Evolutionary conservation across 2,113 vertebrate genomes (phyloP), one percentile per base, ranked within the genome.

Genomic region (Cheilinus undulatus): DNA sequence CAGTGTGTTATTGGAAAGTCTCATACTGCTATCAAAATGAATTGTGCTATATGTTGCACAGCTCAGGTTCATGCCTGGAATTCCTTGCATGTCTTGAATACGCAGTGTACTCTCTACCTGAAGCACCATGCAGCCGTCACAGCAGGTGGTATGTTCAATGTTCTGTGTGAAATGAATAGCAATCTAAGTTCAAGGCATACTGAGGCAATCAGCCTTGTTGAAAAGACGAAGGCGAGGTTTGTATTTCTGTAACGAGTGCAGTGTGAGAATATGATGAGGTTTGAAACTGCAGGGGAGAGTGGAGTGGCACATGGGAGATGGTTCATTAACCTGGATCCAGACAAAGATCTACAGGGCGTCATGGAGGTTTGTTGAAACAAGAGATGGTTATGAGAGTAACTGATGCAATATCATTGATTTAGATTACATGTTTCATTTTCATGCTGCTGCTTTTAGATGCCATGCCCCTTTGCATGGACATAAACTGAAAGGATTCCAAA

Each of bases 271-370:
- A 32, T 32, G 5, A 32, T 5, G 34, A 62, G 70, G 72, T 36
- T 0, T 23, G 14, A 46, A 59, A 24, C 48, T 30, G 42, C 86
- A 51, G 56, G 26, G 73, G 63, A 82, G 52, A 67, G 76, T 32
- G 69, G 73, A 58, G 17, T 2, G 69, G 27, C 81, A 69, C 72
- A 11, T 7, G 59, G 75, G 73, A 82, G 75, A 63, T n/a, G 54
- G 46, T 30, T 84, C 66, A 75, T 84, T 82, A 86, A 80, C 69
- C 81, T 74, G 78, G 62, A 82, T 79, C 56, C 69, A 20, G 19
- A 32, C 64, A 10, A 46, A 53, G 73, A 40, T 19, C 30, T 23
- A 59, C 60, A 73, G 43, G 52, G 53, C 9, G 1, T 45, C 59
- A 20, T 28, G 22, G 3, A 43, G 62, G 67, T 17, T 60, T 26